Conservation (phyloP, 1,140 invertebrate species). For the Calephelis nemesis region DNA sequence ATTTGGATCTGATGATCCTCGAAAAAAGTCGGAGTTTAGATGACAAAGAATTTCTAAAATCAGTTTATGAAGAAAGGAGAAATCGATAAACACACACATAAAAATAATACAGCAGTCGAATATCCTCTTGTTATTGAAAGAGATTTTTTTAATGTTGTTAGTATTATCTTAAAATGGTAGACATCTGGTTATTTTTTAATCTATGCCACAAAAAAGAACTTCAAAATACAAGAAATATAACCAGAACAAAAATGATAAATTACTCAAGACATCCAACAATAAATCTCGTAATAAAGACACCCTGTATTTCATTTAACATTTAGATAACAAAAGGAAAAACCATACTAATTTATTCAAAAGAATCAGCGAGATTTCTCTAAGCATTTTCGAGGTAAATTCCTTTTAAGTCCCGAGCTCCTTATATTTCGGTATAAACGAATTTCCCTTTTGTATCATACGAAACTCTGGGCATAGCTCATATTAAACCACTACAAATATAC, state of each 20-base stretch:
- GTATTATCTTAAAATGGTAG: too few relatives aligned
- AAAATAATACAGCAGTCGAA: too few relatives aligned
- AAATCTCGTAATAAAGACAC: slow-evolving; percentile 22
- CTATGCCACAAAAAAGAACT: too few relatives aligned
- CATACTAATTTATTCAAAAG: slow-evolving; percentile 27
- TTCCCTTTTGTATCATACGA: neutral
- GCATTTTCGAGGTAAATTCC: slow-evolving; percentile 17
- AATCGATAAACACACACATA: too few relatives aligned
- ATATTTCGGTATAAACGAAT: slow-evolving; percentile 14
- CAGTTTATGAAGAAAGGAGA: too few relatives aligned
- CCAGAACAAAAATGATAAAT: slow-evolving; percentile 17
- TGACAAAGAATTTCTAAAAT: too few relatives aligned
- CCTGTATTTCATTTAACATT: slow-evolving; percentile 25
- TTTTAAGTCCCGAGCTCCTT: slow-evolving; percentile 15
- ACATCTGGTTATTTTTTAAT: too few relatives aligned
- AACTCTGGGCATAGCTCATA: neutral
- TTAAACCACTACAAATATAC: slow-evolving; percentile 1
- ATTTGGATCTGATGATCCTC: too few relatives aligned
- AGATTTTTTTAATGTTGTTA: too few relatives aligned
- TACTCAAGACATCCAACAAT: neutral
- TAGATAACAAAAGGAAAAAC: slow-evolving; percentile 23
- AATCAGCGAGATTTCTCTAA: slow-evolving; percentile 19
- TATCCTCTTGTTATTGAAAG: too few relatives aligned
- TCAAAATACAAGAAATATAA: slow-evolving; percentile 1
- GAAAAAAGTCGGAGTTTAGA: too few relatives aligned